Conservation (phyloP, 1,140 invertebrate genomes). For the Coptotermes formosanus region DNA sequence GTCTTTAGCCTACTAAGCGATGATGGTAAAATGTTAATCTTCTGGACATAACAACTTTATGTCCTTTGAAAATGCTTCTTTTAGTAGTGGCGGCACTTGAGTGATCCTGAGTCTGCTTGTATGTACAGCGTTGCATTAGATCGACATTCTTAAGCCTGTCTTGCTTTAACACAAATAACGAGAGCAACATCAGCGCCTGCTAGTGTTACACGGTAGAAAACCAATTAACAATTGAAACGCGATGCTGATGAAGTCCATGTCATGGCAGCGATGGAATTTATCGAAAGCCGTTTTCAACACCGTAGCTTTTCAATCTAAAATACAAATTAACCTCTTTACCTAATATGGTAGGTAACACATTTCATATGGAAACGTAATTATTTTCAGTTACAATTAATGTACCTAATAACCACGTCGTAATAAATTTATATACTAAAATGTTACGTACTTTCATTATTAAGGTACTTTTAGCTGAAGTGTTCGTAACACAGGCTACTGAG, state of each 20-base stretch:
- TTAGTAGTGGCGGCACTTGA: no score
- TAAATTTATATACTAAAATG: background rate
- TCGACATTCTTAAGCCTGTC: background rate
- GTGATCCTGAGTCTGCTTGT: no score
- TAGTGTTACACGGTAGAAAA: slow-evolving; percentile 12
- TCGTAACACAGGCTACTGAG: background rate
- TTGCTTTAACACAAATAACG: background rate
- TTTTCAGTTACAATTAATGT: background rate
- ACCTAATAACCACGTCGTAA: background rate
- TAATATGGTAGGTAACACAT: background rate
- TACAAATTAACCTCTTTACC: background rate
- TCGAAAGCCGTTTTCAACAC: slow-evolving; percentile 15
- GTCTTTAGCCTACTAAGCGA: no score
- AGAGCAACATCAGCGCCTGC: slow-evolving; percentile 1
- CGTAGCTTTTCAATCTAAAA: background rate
- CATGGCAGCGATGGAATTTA: background rate
- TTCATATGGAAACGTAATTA: background rate
- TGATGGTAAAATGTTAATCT: no score
- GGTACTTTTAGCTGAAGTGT: background rate
- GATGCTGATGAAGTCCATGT: slow-evolving; percentile 4
- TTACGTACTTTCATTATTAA: background rate
- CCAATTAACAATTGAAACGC: slow-evolving; percentile 18
- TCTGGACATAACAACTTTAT: no score
- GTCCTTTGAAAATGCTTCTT: no score
- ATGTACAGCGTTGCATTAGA: no score